Evolutionary conservation across 2,888 invertebrate species (phyloP), one percentile per base, ranked within the genome.

Genomic region (Dascillus cervinus): DNA sequence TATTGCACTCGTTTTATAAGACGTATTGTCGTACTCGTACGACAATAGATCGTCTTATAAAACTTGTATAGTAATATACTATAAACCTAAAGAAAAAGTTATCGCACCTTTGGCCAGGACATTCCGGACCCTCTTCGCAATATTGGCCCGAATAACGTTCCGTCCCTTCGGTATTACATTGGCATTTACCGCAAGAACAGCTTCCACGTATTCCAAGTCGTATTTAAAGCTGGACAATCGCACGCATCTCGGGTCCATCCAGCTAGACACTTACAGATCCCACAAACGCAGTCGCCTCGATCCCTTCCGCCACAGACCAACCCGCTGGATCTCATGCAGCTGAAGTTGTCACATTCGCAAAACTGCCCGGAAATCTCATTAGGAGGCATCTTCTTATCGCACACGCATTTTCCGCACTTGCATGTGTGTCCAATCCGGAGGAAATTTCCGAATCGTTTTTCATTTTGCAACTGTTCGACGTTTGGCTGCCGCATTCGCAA

Each of bases 281-380:
- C 82, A 52, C 84, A 83, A 8, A 68, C 67, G 53, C 82, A 79
- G 22, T 54, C 60, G 22, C 85, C 85, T 20, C 64, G 66, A 1
- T 78, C 79, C 28, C 69, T 66, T 2, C 76, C 76, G 2, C 70
- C 60, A 43, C 75, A 74, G 15, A 72, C 51, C 14, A 58, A 49
- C 1, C 65, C 58, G 2, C 57, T 57, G 22, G 68, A 58, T 13
- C 72, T 33, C 17, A 69, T 70, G 55, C 89, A 90, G 25, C 82
- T 80, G 53, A 75, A 78, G 55, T 79, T 77, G 56, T 86, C 80
- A 55, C 87, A 86, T 46, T 91, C 74, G 53, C 91, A 91, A 55
- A 68, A 83, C 33, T 71, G 52, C 0, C 85, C 84, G 19, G 70
- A 68, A 34, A 73, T 70, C 37, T 69, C 65, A 1, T 60, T 44